Evolutionary conservation across 2,797 vertebrate genomes (phyloP).

Genomic region (Cyclopterus lumpus): DNA sequence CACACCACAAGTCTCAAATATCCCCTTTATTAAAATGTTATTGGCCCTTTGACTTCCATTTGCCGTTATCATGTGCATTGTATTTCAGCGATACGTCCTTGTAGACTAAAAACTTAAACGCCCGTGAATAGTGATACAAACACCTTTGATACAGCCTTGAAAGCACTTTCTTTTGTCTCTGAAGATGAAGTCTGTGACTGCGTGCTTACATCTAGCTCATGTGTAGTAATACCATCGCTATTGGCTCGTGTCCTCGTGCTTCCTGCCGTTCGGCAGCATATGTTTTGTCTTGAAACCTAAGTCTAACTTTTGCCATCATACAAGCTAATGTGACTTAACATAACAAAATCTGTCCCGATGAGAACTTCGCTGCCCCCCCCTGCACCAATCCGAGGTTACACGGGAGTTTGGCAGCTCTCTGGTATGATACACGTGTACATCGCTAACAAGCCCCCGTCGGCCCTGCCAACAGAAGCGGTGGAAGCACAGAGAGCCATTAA

Average conservation of each 20-base stretch:
- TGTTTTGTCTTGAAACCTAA: not conserved
- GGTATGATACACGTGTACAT: constrained; percentile 77
- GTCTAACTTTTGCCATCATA: not conserved
- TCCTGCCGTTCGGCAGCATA: not conserved
- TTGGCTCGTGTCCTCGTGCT: not conserved
- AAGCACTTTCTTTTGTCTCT: not conserved
- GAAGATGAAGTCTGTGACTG: not conserved
- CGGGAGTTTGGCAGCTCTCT: constrained; percentile 48
- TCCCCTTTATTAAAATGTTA: constrained; percentile 57
- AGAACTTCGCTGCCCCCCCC: not conserved
- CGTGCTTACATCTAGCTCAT: not conserved
- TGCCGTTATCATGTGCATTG: not conserved
- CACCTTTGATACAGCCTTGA: not conserved
- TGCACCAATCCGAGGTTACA: constrained; percentile 2
- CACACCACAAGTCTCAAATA: constrained; percentile 58
- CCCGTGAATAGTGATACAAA: not conserved
- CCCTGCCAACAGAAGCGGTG: constrained; percentile 81
- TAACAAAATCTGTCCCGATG: constrained; percentile 23
- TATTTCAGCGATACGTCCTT: not conserved
- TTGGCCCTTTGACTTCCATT: constrained; percentile 27
- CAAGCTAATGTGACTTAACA: not conserved
- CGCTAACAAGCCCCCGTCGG: constrained; percentile 86
- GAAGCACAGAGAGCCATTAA: constrained; percentile 82
- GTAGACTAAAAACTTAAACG: not conserved
- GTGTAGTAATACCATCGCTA: not conserved